A percentile compares a stretch with the other conserved stretches of the same genome.
Conservation (phyloP, 2,797 vertebrate species). For the Pterois miles region DNA sequence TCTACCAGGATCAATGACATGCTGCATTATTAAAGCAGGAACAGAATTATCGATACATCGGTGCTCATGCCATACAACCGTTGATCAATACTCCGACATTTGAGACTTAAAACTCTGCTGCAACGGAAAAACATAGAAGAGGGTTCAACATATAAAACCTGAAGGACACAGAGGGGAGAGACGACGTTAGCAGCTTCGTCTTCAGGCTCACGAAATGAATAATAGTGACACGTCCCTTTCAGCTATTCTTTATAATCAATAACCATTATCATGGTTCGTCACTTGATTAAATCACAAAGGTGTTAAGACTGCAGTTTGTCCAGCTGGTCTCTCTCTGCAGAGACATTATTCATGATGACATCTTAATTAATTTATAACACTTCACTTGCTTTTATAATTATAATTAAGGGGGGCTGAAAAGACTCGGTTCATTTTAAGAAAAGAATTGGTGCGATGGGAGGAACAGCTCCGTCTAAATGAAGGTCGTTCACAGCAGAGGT, state of each 20-base stretch:
- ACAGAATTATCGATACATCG: not conserved
- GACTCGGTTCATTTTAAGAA: no score
- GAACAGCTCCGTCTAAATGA: no score
- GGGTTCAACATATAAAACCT: not conserved
- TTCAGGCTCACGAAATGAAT: not conserved
- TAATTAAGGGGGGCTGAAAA: not conserved
- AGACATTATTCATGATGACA: not conserved
- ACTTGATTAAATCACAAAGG: no score
- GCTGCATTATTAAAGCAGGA: not conserved
- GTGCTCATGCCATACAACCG: not conserved
- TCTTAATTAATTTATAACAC: not conserved
- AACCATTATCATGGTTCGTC: not conserved
- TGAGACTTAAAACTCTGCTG: not conserved
- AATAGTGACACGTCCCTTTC: not conserved
- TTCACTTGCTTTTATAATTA: not conserved
- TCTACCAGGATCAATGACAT: not conserved
- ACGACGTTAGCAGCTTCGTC: not conserved
- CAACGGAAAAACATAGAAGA: not conserved
- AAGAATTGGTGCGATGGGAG: not conserved
- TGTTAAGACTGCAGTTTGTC: not conserved
- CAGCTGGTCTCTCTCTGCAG: not conserved
- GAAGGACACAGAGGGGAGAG: not conserved
- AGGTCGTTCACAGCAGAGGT: no score
- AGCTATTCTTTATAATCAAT: not conserved
- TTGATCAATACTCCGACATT: not conserved